phyloP scores from a whole-genome alignment of 2,888 invertebrate genomes.

The Rhagonycha lutea region DNA sequence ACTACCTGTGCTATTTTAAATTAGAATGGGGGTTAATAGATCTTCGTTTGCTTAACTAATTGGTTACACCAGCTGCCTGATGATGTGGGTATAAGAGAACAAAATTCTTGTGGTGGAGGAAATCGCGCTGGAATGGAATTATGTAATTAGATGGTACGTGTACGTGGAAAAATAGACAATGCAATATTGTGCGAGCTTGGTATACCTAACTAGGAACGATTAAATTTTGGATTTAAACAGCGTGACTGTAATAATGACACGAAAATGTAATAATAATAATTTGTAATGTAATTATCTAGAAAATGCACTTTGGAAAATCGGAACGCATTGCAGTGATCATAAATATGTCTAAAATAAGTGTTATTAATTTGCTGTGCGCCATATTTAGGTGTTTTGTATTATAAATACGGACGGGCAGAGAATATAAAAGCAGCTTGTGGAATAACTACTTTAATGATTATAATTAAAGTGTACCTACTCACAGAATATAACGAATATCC shows the following conservation, averaged over 20 bases:
- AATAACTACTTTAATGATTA: slow-evolving; percentile 28
- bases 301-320: background rate
- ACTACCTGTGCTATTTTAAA: background rate
- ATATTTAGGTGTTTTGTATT: slow-evolving; percentile 17
- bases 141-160: background rate
- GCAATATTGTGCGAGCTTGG: background rate
- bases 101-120: background rate
- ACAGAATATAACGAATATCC: slow-evolving; percentile 29
- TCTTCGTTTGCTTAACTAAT: background rate
- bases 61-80: background rate
- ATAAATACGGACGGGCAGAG: slow-evolving; percentile 7
- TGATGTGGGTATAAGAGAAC: background rate
- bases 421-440: slow-evolving; percentile 22
- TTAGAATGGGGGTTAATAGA: background rate
- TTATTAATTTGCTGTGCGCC: slow-evolving; percentile 16
- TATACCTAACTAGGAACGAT: background rate
- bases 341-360: slow-evolving; percentile 2
- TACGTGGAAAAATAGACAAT: background rate
- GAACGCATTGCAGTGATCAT: slow-evolving; percentile 3
- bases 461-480: slow-evolving; percentile 27
- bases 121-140: background rate
- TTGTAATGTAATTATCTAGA: background rate
- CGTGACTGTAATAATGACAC: background rate
- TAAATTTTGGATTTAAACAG: background rate
- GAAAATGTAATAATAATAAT: background rate